Conservation (phyloP, 2,888 invertebrate genomes). For the Troides oblongomaculatus region DNA sequence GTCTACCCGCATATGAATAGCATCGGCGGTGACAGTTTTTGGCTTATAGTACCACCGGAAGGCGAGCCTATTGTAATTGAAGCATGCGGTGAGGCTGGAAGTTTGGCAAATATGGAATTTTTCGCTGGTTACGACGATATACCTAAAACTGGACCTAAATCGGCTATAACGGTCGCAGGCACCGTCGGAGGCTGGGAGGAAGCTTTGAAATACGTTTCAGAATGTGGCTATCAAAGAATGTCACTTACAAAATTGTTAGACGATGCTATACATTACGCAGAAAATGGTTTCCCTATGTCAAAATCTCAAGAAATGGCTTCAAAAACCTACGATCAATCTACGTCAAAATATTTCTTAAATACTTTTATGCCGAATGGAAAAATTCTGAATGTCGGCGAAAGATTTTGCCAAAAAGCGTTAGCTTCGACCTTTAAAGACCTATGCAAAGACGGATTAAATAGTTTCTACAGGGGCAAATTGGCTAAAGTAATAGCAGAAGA, state of each 20-base stretch:
- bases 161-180: conserved; percentile 66
- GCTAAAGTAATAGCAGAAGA: conserved; percentile 60
- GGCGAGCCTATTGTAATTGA: conserved; percentile 65
- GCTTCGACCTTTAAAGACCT: conserved; percentile 55
- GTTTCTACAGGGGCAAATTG: conserved; percentile 63
- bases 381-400: conserved; percentile 52
- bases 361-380: conserved; percentile 51
- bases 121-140: conserved; percentile 49
- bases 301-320: conserved; percentile 41
- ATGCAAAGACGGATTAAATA: conserved; percentile 56
- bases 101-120: conserved; percentile 55
- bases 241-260: conserved; percentile 53
- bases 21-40: conserved; percentile 69
- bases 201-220: conserved; percentile 62
- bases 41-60: conserved; percentile 66
- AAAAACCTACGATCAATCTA: conserved; percentile 27
- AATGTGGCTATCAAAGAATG: conserved; percentile 58
- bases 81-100: conserved; percentile 66
- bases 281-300: conserved; percentile 60
- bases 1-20: conserved; percentile 71
- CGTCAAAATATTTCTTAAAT: conserved; percentile 44
- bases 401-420: conserved; percentile 55
- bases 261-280: conserved; percentile 66
- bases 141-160: conserved; percentile 58
- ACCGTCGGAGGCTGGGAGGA: conserved; percentile 70